Percentiles rank a stretch among this genome's conserved stretches.
Conservation (phyloP, 2,113 vertebrate species). For the Lophochroa leadbeateri region DNA sequence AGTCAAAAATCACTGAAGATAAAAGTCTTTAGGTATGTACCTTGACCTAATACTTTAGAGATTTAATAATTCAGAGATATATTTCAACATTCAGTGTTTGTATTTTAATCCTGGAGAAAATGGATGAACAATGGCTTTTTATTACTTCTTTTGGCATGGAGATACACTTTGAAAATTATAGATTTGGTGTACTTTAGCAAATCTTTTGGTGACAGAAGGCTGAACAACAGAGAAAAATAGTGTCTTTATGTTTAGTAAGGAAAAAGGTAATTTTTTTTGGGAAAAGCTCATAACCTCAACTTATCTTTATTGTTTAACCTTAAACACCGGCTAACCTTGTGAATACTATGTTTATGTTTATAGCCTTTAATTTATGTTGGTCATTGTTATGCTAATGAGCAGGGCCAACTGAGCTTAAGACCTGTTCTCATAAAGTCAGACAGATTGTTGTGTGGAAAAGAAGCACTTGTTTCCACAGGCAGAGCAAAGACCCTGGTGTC, state of each 20-base stretch:
- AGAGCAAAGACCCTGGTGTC: not conserved
- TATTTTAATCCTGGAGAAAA: not conserved
- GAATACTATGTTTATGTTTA: not conserved
- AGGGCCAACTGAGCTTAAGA: not conserved
- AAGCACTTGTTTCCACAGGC: not conserved
- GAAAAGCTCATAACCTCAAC: not conserved
- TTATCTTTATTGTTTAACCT: not conserved
- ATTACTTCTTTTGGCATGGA: not conserved
- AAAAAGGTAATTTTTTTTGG: rapidly evolving
- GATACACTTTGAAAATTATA: not conserved
- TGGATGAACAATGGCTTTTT: not conserved
- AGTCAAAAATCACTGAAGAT: not conserved
- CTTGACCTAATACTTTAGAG: not conserved
- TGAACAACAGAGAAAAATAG: not conserved
- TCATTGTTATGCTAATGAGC: not conserved
- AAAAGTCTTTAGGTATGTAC: not conserved
- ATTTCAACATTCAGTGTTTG: not conserved
- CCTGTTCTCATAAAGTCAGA: not conserved
- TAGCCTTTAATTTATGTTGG: not conserved
- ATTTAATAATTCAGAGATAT: not conserved
- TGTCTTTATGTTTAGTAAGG: not conserved
- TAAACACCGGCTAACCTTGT: not conserved
- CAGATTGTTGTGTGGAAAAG: not conserved
- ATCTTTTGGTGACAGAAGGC: not conserved
- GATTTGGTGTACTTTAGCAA: not conserved